phyloP scores from a whole-genome alignment of 2,113 vertebrate species.

The Bagarius yarrelli region DNA sequence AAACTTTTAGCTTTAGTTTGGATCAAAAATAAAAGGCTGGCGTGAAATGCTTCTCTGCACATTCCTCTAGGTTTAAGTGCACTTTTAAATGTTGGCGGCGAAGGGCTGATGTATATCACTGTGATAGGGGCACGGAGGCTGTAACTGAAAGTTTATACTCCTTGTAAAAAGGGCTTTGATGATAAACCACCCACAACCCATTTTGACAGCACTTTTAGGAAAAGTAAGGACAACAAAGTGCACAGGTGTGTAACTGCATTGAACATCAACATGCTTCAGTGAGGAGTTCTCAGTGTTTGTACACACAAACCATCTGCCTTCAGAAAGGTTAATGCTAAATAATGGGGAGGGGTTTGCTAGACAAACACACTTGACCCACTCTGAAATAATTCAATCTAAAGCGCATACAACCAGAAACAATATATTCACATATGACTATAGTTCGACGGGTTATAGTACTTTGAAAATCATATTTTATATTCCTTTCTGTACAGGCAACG shows the following conservation, averaged over 20 bases:
- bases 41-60: conserved; percentile 12
- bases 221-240: conserved; percentile 26
- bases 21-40: conserved; percentile 10
- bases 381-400: conserved; percentile 19
- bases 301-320: background rate
- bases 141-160: conserved; percentile 45
- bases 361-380: conserved; percentile 50
- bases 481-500: background rate
- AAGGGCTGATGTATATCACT: conserved; percentile 37
- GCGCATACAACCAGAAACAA: background rate
- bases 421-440: conserved; percentile 7
- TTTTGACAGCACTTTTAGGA: conserved; percentile 20
- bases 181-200: conserved; percentile 49
- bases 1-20: conserved; percentile 13
- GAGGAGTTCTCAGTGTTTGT: background rate
- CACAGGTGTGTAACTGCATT: conserved; percentile 39
- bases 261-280: conserved; percentile 6
- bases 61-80: conserved; percentile 27
- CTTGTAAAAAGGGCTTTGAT: conserved; percentile 40
- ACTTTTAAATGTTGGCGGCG: conserved; percentile 38
- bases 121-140: conserved; percentile 28
- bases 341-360: conserved; percentile 41
- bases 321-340: conserved; percentile 34
- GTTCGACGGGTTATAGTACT: conserved; percentile 8
- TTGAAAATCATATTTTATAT: background rate